Percentiles rank a stretch among this genome's conserved stretches.
phyloP scores from a whole-genome alignment of 2,797 vertebrate species.

The Podarcis lilfordi region DNA sequence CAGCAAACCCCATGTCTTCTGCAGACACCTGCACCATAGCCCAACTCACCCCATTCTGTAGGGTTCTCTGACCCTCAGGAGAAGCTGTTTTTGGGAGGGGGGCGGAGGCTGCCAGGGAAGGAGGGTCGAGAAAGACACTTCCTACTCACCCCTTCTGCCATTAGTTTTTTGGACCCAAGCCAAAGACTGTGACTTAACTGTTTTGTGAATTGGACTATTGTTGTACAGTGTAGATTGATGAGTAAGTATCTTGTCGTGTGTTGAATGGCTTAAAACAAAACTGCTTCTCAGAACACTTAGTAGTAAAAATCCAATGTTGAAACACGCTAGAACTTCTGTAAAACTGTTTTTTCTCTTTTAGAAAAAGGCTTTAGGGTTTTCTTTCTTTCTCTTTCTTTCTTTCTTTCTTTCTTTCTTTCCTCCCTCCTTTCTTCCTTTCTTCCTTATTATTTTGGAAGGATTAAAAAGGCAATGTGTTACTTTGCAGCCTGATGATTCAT shows the following conservation, averaged over 20 bases:
- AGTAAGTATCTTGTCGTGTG: background rate
- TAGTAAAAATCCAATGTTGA: background rate
- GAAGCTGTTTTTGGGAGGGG: background rate
- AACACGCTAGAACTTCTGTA: background rate
- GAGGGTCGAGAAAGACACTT: background rate
- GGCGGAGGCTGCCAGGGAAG: background rate
- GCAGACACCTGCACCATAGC: background rate
- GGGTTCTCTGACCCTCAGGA: background rate
- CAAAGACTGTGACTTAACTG: background rate
- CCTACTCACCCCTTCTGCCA: background rate
- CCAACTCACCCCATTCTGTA: background rate
- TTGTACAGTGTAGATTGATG: background rate
- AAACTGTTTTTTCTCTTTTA: constrained; percentile 14
- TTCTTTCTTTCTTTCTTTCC: no score
- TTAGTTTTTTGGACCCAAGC: constrained; percentile 1
- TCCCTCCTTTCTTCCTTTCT: background rate
- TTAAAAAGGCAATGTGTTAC: constrained; percentile 70
- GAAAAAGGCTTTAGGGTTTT: background rate
- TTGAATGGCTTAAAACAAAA: background rate
- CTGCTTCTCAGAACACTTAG: background rate
- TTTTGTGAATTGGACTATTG: background rate
- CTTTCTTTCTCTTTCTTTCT: no score
- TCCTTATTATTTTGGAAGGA: constrained; percentile 57
- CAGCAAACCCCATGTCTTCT: no score
- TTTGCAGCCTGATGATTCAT: constrained; percentile 78